Base-by-base conservation (phyloP, 2,113 vertebrate species). In the Terrapene triunguis region DNA sequence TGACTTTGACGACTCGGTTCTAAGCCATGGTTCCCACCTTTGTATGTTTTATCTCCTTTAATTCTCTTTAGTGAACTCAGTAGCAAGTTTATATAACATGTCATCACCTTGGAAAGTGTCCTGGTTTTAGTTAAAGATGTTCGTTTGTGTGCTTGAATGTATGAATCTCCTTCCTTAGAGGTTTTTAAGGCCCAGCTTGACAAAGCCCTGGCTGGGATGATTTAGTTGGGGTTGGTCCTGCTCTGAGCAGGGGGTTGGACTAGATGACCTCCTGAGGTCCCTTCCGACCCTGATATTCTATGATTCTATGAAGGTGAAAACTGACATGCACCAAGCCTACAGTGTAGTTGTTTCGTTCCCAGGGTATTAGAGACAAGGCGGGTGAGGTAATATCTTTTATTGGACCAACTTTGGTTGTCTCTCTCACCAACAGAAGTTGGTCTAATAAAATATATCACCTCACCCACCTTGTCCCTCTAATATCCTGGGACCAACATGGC, bases 301-400 rank as follows among this genome's bases (percentile, higher is more conserved):
- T 50, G 48, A 50, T 50, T 50, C 48, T 13, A 50, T 50, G 4
- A 38, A 44, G 48, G 44, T 0, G 0, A 32, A 69, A 9, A 2
- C 62, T 16, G 72, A 51, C 88, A 44, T 10, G 2, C 27, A 7
- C 7, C 38, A 72, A 10, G 24, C 12, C 83, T 74, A 51, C 65
- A 44, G 35, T 8, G 17, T 21, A 22, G 16, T 38, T 69, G 65
- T 38, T 17, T 10, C 6, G 8, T 19, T 69, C 65, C 35, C 65
- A 69, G 65, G 19, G 19, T n/a, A n/a, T 38, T 38, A 69, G 17
- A n/a, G 65, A n/a, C 35, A 69, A 65, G 29, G 6, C 13, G 62
- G 14, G 16, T 19, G 14, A 65, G 65, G 35, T 69, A 21, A 38
- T 10, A 21, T 9, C 35, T 69, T 69, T n/a, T n/a, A n/a, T 69